Conservation (phyloP, 1,140 invertebrate species). For the Acromyrmex echinatior region DNA sequence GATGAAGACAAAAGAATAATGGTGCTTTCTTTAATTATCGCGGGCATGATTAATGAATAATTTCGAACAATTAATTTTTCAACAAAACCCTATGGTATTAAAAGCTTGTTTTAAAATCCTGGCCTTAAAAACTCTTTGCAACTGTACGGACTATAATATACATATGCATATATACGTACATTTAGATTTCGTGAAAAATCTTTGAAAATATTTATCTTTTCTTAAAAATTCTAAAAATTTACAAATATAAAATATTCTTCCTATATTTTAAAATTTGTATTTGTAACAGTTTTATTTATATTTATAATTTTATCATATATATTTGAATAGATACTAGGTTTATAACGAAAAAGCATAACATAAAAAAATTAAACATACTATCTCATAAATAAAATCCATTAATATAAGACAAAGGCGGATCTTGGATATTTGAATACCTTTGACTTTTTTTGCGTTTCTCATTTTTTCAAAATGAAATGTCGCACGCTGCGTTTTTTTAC, state of each 20-base stretch:
- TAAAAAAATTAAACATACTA: slow-evolving; percentile 29
- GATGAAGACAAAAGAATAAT: slow-evolving; percentile 46
- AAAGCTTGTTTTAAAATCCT: neutral
- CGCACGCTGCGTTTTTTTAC: slow-evolving; percentile 42
- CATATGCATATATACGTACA: neutral
- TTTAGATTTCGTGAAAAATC: neutral
- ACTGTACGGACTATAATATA: neutral
- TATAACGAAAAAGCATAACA: neutral
- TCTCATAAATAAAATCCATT: slow-evolving; percentile 29
- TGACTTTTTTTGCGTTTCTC: neutral
- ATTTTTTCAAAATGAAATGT: slow-evolving; percentile 34
- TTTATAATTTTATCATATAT: neutral
- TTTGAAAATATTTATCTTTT: neutral
- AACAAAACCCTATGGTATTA: neutral
- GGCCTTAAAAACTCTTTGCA: neutral
- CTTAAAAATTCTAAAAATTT: neutral
- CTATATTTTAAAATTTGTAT: neutral
- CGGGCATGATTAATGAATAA: slow-evolving; percentile 1
- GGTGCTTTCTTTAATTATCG: slow-evolving; percentile 27
- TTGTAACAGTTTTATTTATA: neutral
- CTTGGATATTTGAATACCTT: slow-evolving; percentile 35
- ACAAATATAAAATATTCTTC: neutral
- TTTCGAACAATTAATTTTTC: slow-evolving; percentile 16
- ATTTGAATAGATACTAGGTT: neutral
- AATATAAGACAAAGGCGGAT: slow-evolving; percentile 34